Evolutionary conservation across 2,113 vertebrate species (phyloP).

Genomic region (Thamnaconus septentrionalis): DNA sequence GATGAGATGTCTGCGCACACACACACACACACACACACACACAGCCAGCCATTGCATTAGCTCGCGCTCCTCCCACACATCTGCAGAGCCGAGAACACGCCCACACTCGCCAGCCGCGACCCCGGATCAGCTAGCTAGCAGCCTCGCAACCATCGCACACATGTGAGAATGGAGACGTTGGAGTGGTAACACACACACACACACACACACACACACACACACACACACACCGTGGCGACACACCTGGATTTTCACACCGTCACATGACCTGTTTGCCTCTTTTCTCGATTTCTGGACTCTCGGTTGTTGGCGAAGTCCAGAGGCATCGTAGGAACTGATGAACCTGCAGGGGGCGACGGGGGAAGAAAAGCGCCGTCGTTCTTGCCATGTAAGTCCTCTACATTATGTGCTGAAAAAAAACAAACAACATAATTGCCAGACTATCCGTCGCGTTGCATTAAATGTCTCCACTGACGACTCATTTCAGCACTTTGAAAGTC

Average conservation of each 20-base stretch:
- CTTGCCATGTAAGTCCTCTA: too few relatives aligned
- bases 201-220: conserved; percentile 1
- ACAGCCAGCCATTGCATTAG: too few relatives aligned
- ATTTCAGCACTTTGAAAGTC: too few relatives aligned
- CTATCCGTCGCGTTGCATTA: too few relatives aligned
- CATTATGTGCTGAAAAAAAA: too few relatives aligned
- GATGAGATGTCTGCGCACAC: conserved; percentile 65
- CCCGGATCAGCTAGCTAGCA: conserved; percentile 36
- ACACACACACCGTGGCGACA: conserved; percentile 12
- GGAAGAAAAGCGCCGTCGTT: too few relatives aligned
- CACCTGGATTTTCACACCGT: conserved; percentile 43
- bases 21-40: conserved; percentile 19
- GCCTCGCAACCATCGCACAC: conserved; percentile 12
- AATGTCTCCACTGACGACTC: too few relatives aligned
- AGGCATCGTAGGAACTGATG: too few relatives aligned
- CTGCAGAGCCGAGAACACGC: conserved; percentile 4
- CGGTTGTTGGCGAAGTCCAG: too few relatives aligned
- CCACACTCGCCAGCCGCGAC: conserved; percentile 27
- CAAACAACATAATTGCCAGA: too few relatives aligned
- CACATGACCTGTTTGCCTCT: conserved; percentile 48
- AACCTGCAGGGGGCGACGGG: too few relatives aligned
- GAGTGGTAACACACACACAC: background rate
- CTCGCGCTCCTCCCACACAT: conserved; percentile 8
- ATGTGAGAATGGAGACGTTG: too few relatives aligned
- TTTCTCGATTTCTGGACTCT: conserved; percentile 28